These are phyloP conservation scores for Babylonia areolata DNA, from an alignment of 1,140 invertebrate genomes.

Conservation along the genomic window DNA sequence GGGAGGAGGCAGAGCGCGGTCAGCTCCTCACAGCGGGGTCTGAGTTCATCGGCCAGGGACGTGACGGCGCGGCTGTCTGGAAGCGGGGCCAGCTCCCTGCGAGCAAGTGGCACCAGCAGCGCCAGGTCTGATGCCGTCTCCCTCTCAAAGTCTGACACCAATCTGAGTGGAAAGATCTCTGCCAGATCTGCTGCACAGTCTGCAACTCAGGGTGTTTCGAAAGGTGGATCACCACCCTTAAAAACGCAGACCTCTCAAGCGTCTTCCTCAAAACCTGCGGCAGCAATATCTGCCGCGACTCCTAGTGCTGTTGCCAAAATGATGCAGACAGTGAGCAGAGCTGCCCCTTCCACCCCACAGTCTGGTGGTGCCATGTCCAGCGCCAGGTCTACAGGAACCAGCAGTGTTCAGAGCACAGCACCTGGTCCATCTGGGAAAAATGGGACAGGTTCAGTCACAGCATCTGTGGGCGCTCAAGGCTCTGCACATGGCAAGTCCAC, in stretches of 20 bases:
- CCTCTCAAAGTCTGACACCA: not conserved
- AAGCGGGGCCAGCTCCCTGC: not conserved
- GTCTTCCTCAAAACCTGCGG: not conserved
- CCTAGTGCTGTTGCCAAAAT: constrained; percentile 1
- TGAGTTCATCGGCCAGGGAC: constrained; percentile 6
- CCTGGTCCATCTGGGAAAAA: not conserved
- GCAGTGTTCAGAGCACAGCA: not conserved
- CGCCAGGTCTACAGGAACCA: not conserved
- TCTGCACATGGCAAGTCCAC: not conserved
- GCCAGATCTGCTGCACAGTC: not conserved
- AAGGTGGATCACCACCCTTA: not conserved
- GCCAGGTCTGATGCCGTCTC: not conserved
- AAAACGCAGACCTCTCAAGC: not conserved
- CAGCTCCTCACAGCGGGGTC: not conserved
- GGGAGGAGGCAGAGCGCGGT: not conserved
- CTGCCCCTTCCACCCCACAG: not conserved
- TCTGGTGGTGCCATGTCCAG: not conserved
- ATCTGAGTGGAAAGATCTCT: not conserved
- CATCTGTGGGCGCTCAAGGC: not conserved
- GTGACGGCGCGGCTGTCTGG: constrained; percentile 6
- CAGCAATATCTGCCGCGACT: not conserved
- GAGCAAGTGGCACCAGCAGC: not conserved
- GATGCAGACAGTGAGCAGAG: not conserved
- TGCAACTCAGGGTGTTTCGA: not conserved
- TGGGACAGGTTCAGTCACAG: not conserved